These are phyloP conservation scores for Ahaetulla prasina DNA, from an alignment of 2,113 vertebrate genomes.

Conservation along the genomic window DNA sequence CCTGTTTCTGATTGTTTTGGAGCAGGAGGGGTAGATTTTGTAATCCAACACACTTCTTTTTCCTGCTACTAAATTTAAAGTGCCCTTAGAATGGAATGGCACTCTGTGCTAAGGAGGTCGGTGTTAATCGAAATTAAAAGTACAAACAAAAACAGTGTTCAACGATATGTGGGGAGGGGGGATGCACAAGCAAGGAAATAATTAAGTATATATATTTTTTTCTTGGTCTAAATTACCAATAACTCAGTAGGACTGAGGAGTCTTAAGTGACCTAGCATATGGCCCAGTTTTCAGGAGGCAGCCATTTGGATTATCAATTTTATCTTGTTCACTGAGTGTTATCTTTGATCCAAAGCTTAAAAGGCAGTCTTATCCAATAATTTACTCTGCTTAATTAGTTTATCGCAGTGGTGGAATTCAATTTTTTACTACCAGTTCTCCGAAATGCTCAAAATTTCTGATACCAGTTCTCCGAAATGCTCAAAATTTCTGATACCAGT, in stretches of 20 bases:
- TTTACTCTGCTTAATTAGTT: too few species aligned
- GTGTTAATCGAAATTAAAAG: slow-evolving; percentile 31
- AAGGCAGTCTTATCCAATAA: too few species aligned
- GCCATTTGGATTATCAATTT: too few species aligned
- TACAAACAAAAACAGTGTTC: slow-evolving; percentile 28
- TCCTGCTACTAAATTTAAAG: slow-evolving; percentile 77
- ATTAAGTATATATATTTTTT: not conserved
- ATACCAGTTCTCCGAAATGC: too few species aligned
- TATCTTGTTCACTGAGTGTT: too few species aligned
- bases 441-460: too few species aligned
- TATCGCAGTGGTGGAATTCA: too few species aligned
- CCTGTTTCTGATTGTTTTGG: slow-evolving; percentile 85
- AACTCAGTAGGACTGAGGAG: not conserved
- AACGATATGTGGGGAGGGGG: not conserved
- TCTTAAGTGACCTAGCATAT: not conserved
- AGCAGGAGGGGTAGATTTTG: slow-evolving; percentile 64
- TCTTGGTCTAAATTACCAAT: not conserved
- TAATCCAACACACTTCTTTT: slow-evolving; percentile 68
- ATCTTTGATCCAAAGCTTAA: too few species aligned
- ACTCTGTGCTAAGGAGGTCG: slow-evolving; percentile 28
- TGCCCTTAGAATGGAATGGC: slow-evolving; percentile 57
- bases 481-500: too few species aligned
- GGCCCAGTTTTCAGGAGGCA: too few species aligned
- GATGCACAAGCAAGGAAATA: not conserved
- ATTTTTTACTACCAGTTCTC: too few species aligned